Evolutionary conservation across 2,888 invertebrate genomes (phyloP).

Genomic region (Bombylius discolor): DNA sequence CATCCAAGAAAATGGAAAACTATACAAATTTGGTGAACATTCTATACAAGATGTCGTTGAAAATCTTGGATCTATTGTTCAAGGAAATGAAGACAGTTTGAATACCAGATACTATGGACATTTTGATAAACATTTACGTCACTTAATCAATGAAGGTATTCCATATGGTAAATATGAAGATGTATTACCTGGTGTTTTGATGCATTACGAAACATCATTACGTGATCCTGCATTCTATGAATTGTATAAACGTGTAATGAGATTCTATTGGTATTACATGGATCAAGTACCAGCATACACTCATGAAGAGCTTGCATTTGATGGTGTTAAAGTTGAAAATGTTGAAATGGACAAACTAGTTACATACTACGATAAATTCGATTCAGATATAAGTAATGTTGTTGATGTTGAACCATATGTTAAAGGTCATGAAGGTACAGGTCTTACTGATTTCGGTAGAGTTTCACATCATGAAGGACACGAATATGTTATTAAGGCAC

Average conservation of each 20-base stretch:
- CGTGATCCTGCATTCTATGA: slow-evolving; percentile 64
- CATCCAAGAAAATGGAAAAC: slow-evolving; percentile 29
- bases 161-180: slow-evolving; percentile 24
- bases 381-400: slow-evolving; percentile 44
- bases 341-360: slow-evolving; percentile 49
- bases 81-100: slow-evolving; percentile 41
- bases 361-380: slow-evolving; percentile 56
- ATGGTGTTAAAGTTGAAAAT: slow-evolving; percentile 50
- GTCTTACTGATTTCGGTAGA: slow-evolving; percentile 25
- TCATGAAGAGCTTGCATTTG: slow-evolving; percentile 46
- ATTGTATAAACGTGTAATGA: slow-evolving; percentile 48
- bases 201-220: slow-evolving; percentile 50
- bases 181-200: slow-evolving; percentile 37
- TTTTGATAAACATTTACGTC: slow-evolving; percentile 38
- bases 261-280: slow-evolving; percentile 47
- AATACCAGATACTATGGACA: slow-evolving; percentile 43
- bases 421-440: slow-evolving; percentile 25
- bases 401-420: slow-evolving; percentile 31
- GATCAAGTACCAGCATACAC: slow-evolving; percentile 47
- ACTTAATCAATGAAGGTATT: slow-evolving; percentile 40
- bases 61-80: slow-evolving; percentile 42
- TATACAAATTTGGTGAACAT: slow-evolving; percentile 22
- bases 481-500: slow-evolving; percentile 42
- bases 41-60: slow-evolving; percentile 29
- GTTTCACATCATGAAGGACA: slow-evolving; percentile 24